These are phyloP conservation scores for Alectoris magna DNA, from an alignment of 2,797 vertebrate species.

Conservation along the genomic window DNA sequence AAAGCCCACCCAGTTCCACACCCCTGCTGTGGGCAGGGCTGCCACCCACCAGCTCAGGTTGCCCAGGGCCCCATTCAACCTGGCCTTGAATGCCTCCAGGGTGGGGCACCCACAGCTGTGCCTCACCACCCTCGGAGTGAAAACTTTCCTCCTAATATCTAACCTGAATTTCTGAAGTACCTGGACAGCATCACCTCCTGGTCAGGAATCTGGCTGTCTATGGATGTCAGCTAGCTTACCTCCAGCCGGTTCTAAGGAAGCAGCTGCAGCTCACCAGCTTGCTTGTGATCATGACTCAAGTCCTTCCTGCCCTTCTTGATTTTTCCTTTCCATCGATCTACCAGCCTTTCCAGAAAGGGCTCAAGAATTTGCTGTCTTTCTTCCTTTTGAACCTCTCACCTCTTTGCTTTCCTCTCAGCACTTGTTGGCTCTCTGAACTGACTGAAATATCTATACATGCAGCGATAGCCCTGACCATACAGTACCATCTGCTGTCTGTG, in stretches of 20 bases:
- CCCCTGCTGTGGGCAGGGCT: not conserved
- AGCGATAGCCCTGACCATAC: not conserved
- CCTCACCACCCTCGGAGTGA: not conserved
- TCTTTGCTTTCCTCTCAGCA: not conserved
- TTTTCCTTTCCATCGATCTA: not conserved
- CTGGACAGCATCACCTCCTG: accelerated
- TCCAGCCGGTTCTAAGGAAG: not conserved
- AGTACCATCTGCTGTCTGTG: not conserved
- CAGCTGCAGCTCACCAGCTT: conserved; percentile 23
- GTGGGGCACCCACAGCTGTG: not conserved
- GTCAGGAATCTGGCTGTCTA: not conserved
- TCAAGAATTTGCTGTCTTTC: not conserved
- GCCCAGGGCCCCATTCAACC: not conserved
- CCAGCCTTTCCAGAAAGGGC: not conserved
- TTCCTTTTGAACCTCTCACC: not conserved
- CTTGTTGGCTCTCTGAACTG: not conserved
- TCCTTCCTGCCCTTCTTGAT: not conserved
- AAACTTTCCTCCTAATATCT: not conserved
- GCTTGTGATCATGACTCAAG: conserved; percentile 1
- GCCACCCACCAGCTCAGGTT: not conserved
- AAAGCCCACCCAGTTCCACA: not conserved
- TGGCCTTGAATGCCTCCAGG: not conserved
- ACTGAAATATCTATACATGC: not conserved
- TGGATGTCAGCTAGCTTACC: not conserved
- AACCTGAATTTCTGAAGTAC: not conserved